Evolutionary conservation across 64 coral and sea anemone species (phyloP), one percentile per base, ranked within the genome.

Genomic region (Porites lutea): DNA sequence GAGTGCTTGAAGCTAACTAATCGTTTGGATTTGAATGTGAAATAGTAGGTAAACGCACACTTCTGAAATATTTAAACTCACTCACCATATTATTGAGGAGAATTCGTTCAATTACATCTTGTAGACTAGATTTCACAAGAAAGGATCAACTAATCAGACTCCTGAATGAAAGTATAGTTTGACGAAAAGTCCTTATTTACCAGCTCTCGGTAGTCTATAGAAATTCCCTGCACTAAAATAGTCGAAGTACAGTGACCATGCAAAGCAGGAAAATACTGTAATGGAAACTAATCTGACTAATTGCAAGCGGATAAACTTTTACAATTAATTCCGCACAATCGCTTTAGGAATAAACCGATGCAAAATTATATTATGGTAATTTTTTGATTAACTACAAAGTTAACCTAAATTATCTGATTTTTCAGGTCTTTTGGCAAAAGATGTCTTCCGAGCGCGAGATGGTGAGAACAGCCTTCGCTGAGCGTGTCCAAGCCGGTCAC

Each of bases 401-500:
- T 47, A 52, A 37, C 27, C 52, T 22, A 52, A 3, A 48, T 23
- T 48, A 65, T 83, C 1, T 47, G 8, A 51, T 59, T 59, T 79
- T 12, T 18, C 61, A 84, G 63, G 81, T 67, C 8, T 68, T 84
- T 84, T 5, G 45, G 46, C 62, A 69, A 84, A 48, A 84, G 63
- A 84, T 84, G 81, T 67, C 63, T 19, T 49, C 8, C 0, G 81
- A 84, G 18, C 63, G 81, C 13, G 81, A 84, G 2, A 84, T 84
- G 61, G 13, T 75, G 4, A 59, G 73, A 59, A 65, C 60, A 53
- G 73, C 59, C 69, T 77, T 88, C n/a, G 79, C 82, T 43, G 95
- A 88, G 74, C 89, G 88, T 65, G 83, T 62, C 13, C 92, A 88
- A 71, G 72, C 88, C 48, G 95, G 95, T 4, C 74, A 70, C 48